Base-by-base conservation (phyloP, 2,797 vertebrate species). In the Apodemus agrarius region DNA sequence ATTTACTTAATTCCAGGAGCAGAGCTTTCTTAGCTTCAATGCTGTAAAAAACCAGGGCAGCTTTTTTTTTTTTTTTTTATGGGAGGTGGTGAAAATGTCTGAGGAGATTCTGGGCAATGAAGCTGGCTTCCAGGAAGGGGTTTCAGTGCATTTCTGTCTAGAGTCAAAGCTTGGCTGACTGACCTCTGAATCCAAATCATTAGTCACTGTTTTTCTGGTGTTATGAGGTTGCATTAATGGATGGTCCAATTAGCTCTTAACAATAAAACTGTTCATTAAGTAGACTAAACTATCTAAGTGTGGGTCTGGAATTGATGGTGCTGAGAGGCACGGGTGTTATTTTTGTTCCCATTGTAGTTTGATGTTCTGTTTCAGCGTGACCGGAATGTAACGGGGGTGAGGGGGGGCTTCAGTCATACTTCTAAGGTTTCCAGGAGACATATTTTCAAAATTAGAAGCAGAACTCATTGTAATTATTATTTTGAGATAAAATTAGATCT, bases 211-310 rank as follows among this genome's bases (percentile, higher is more conserved):
- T 49, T 90, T 91, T 90, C n/a, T 87, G 67, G 83, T 96, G 69
- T 78, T 93, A 59, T 12, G 63, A 76, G 52, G 93, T 79, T 96
- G 52, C 92, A 82, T 92, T 91, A 96, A 93, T 46, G 83, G 72
- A 96, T 84, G 87, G 24, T 49, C 81, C 93, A 90, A 79, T 94
- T 96, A 91, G 84, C 40, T 94, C 74, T 87, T 40, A 95, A 91
- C 46, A 93, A 74, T 92, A 93, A 92, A 96, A 85, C 43, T 63
- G 46, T 80, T 94, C 95, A 88, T 96, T 96, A 94, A 95, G 93
- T 91, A 90, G 90, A 78, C 85, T n/a, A 78, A 96, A 90, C 69
- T 54, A 12, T 67, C 88, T 85, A 37, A 94, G 84, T 7, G 11
- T 4, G 22, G 40, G 43, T 52, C 52, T 83, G 63, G 43, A 14